Evolutionary conservation across 2,888 invertebrate species (phyloP), one percentile per base, ranked within the genome.

Genomic region (Laothoe populi): DNA sequence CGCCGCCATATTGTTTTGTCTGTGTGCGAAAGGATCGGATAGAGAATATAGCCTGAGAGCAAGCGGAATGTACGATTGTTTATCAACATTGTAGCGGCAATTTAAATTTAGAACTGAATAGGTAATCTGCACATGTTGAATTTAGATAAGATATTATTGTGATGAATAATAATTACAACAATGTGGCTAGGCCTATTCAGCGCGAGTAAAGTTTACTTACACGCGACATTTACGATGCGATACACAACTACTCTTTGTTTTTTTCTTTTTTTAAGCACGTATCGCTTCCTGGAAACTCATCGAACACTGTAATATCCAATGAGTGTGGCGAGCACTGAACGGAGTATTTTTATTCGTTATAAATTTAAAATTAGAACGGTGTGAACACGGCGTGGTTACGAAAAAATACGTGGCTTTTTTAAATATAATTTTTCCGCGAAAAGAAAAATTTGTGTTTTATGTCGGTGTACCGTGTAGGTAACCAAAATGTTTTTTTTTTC

Each of bases 1-100:
- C 16, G 59, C 13, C 24, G 67, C 67, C 66, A 67, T 66, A 23
- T 66, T 71, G 66, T 68, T 63, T 58, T 60, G 64, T 48, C 53
- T 60, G 49, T 57, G 64, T 13, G 60, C 13, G 65, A 70, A 26
- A 3, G 35, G 53, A 4, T 35, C 19, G 19, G 53, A 53, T 35
- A 19, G 10, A 53, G 19, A 31, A 31, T 19, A 31, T 11, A 35
- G 11, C 35, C 0, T 4, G 40, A 26, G 60, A 13, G 42, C 42
- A 19, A 44, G 40, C 48, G 78, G 68, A 81, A 83, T 66, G 64
- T 67, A 64, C 61, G 60, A 81, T 70, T 87, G 84, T 88, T 88
- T 87, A 86, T 83, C 87, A 88, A 89, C 86, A 87, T 64, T 77
- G 75, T 68, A 70, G 69, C 63, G 74, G 73, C 57, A 68, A 70